Base-by-base conservation (phyloP, 2,888 invertebrate species). In the Zaprionus obscuricornis region DNA sequence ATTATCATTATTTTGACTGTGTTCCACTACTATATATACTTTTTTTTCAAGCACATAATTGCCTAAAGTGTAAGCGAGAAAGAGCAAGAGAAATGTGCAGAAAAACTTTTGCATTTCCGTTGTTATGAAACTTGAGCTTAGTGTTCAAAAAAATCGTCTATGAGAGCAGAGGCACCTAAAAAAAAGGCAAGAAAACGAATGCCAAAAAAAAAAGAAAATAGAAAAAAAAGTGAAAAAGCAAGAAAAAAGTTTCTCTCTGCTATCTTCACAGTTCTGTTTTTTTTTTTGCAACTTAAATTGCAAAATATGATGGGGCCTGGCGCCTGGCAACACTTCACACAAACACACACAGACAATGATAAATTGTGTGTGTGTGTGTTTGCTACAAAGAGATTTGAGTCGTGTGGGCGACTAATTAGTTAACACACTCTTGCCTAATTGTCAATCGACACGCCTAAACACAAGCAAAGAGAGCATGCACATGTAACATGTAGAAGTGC, bases 291-390 rank as follows among this genome's bases (percentile, higher is more conserved):
- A 77, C 68, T 62, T 66, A 64, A 81, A 76, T 66, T 81, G 62
- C 59, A 69, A 86, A 88, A 78, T 85, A 81, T 87, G 87, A 87
- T 87, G 73, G 71, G n/a, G 82, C 69, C 81, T 20, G 87, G 88
- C 86, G 85, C 89, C 89, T 88, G 89, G 89, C 85, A 89, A 89
- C 83, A 86, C 88, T 86, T 89, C 87, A 88, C 86, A 88, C 88
- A 85, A 49, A 62, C 47, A 40, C 18, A 33, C 33, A 27, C 51
- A 42, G n/a, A n/a, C n/a, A n/a, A n/a, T n/a, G 18, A 10, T 0
- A 11, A n/a, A 11, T 13, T 4, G 33, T 16, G 18, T 20, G 2
- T 20, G 7, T 6, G 8, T 10, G 18, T 27, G 33, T 6, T 8
- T 26, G 11, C 39, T 33, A 55, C 52, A 39, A 55, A 26, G 37